Conservation (phyloP, 2,113 vertebrate species). For the Mola mola region DNA sequence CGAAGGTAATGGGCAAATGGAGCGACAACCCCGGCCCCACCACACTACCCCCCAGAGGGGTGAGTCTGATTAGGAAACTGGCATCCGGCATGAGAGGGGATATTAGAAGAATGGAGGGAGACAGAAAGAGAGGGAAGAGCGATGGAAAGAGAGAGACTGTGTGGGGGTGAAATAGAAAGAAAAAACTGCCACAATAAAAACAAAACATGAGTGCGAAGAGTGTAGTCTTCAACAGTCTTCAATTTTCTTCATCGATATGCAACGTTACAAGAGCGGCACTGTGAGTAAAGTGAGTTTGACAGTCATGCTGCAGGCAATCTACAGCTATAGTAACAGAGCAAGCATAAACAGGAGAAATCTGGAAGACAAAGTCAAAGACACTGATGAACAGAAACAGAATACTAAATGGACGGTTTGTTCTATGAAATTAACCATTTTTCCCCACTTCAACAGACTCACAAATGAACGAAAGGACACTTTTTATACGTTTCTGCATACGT, state of each 20-base stretch:
- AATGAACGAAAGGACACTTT: too few species aligned
- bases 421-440: not conserved
- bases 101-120: not conserved
- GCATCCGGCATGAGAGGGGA: too few species aligned
- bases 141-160: not conserved
- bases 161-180: not conserved
- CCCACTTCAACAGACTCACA: too few species aligned
- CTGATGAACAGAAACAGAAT: conserved; percentile 12
- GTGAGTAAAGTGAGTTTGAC: conserved; percentile 71
- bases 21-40: conserved; percentile 10
- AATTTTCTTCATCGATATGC: conserved; percentile 48
- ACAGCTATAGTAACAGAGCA: conserved; percentile 67
- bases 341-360: conserved; percentile 32
- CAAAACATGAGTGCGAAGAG: conserved; percentile 31
- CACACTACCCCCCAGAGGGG: conserved; percentile 6
- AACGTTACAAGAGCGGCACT: conserved; percentile 54
- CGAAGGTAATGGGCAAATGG: conserved; percentile 31
- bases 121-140: conserved; percentile 5
- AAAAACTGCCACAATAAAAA: conserved; percentile 13
- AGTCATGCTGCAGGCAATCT: conserved; percentile 53
- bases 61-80: conserved; percentile 38
- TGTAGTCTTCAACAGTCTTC: conserved; percentile 62
- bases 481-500: not conserved
- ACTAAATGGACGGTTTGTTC: conserved; percentile 9
- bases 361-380: conserved; percentile 53